These are phyloP conservation scores for Drosophila neotestacea DNA, from an alignment of 2,888 invertebrate species.

Conservation along the genomic window DNA sequence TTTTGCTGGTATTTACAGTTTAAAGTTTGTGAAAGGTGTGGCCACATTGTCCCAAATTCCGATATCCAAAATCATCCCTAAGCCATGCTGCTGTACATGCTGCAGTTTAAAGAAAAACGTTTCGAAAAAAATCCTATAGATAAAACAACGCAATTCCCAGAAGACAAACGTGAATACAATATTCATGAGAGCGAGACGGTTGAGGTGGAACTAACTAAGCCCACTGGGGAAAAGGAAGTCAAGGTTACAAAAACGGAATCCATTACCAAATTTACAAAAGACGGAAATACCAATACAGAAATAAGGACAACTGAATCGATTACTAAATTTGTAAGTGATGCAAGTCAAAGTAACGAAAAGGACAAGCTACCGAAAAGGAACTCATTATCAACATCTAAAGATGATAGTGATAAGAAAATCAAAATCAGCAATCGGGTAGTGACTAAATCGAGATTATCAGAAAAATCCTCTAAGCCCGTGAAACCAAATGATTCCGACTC, in stretches of 20 bases:
- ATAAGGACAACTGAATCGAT: not conserved
- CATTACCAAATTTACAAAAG: not conserved
- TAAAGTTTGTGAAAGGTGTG: not conserved
- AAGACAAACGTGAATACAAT: not conserved
- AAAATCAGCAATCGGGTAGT: not conserved
- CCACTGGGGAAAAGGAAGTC: not conserved
- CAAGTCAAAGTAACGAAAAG: not conserved
- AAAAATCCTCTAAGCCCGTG: not conserved
- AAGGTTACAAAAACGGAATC: not conserved
- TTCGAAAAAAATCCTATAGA: not conserved
- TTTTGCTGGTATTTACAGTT: not conserved
- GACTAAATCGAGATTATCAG: not conserved
- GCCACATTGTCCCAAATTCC: conserved; percentile 1
- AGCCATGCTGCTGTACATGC: not conserved
- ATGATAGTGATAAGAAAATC: not conserved
- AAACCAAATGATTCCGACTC: not conserved
- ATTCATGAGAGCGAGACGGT: not conserved
- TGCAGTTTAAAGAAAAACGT: not conserved
- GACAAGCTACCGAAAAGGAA: not conserved
- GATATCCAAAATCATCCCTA: not conserved
- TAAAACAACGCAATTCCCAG: not conserved
- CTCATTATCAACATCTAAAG: not conserved
- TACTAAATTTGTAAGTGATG: not conserved
- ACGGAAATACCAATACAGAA: not conserved
- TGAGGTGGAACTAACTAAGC: not conserved